A percentile compares a stretch with the other conserved stretches of the same genome.
Conservation (phyloP, 2,113 vertebrate genomes). For the Gavia stellata region DNA sequence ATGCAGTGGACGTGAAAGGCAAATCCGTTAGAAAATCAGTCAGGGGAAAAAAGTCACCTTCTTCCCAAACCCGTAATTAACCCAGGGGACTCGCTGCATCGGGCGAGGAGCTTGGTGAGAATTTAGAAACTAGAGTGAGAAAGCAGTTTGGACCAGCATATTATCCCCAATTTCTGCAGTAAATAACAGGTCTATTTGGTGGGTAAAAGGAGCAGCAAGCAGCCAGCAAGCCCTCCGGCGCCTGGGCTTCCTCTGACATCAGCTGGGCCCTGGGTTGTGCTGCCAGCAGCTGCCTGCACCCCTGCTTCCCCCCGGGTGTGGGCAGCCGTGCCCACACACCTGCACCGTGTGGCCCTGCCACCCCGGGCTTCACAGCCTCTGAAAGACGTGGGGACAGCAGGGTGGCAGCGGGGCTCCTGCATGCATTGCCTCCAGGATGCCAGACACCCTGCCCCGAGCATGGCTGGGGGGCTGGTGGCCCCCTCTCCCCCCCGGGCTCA, state of each 20-base stretch:
- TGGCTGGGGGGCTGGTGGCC: accelerated
- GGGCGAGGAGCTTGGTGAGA: not conserved
- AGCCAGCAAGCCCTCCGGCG: not conserved
- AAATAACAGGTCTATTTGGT: not conserved
- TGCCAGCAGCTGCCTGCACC: not conserved
- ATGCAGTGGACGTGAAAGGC: constrained; percentile 6
- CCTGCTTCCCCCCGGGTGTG: accelerated
- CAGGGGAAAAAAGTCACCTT: not conserved
- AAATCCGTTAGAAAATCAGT: constrained; percentile 14
- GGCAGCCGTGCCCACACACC: not conserved
- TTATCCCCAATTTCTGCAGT: not conserved
- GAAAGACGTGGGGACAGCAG: not conserved
- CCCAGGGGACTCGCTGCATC: accelerated
- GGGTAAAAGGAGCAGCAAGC: not conserved
- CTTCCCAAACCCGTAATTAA: not conserved
- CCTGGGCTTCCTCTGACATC: not conserved
- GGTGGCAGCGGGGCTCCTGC: not conserved
- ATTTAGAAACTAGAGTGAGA: not conserved
- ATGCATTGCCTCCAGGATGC: accelerated
- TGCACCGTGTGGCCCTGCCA: not conserved
- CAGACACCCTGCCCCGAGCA: not conserved
- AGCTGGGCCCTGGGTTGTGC: not conserved
- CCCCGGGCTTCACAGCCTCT: not conserved
- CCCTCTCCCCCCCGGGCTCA: not conserved
- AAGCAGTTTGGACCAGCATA: not conserved